A percentile compares a stretch with the other conserved stretches of the same genome.
These are phyloP conservation scores for Tenthredo distinguenda DNA, from an alignment of 2,888 invertebrate genomes.

Conservation along the genomic window DNA sequence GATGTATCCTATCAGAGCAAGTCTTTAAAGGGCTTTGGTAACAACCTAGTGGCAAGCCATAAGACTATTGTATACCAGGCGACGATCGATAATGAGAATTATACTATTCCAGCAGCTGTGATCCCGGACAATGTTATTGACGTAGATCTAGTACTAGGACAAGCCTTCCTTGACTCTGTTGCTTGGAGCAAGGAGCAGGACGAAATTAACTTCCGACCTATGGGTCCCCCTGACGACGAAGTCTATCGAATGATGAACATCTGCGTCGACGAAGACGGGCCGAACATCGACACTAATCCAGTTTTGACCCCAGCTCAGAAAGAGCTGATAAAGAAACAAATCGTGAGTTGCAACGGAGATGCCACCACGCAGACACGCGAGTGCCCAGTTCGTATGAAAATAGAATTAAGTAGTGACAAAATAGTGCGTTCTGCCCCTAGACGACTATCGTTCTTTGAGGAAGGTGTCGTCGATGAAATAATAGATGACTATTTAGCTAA, in stretches of 20 bases:
- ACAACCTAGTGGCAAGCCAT: neutral
- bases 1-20: neutral
- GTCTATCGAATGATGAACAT: neutral
- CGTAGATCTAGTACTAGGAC: slow-evolving; percentile 21
- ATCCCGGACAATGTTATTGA: neutral
- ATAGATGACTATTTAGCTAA: slow-evolving; percentile 56
- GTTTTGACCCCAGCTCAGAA: neutral
- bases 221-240: neutral
- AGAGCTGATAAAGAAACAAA: neutral
- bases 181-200: slow-evolving; percentile 17
- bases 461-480: slow-evolving; percentile 53
- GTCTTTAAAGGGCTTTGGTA: neutral
- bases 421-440: slow-evolving; percentile 40
- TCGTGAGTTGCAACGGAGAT: neutral
- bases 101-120: slow-evolving; percentile 22
- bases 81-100: neutral
- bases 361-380: neutral
- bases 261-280: neutral
- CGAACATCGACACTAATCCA: neutral
- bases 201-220: neutral
- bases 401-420: neutral
- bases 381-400: slow-evolving; percentile 10
- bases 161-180: slow-evolving; percentile 40
- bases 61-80: neutral
- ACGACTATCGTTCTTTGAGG: slow-evolving; percentile 58